These are phyloP conservation scores for Sepioteuthis lessoniana DNA, from an alignment of 2,888 invertebrate species.

Conservation along the genomic window DNA sequence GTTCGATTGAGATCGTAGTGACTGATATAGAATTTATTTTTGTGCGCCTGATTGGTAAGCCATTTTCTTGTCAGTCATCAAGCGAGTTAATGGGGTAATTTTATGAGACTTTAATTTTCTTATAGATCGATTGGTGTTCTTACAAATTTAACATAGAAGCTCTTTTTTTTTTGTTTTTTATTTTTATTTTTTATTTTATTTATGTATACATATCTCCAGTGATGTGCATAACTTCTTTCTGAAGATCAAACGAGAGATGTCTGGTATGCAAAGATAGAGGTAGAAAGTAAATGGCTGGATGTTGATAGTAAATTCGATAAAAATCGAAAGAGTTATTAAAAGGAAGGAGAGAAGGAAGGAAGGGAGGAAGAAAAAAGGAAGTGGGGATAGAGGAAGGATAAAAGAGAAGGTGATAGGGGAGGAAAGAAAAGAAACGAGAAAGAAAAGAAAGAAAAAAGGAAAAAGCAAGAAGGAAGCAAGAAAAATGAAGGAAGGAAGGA, in stretches of 20 bases:
- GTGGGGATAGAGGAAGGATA: no score
- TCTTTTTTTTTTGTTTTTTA: not conserved
- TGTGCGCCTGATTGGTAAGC: not conserved
- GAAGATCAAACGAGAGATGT: not conserved
- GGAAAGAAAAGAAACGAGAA: not conserved
- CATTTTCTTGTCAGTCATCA: conserved; percentile 4
- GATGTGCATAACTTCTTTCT: not conserved
- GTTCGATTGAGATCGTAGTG: not conserved
- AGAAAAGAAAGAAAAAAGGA: not conserved
- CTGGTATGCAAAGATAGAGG: not conserved
- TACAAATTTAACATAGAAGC: not conserved
- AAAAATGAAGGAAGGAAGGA: not conserved
- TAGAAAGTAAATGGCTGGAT: not conserved
- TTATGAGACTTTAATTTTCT: conserved; percentile 33
- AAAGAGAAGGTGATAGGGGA: not conserved
- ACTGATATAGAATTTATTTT: conserved; percentile 15
- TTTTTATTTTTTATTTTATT: not conserved
- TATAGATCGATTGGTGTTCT: not conserved
- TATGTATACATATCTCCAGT: not conserved
- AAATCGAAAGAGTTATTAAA: not conserved
- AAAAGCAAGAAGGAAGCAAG: not conserved
- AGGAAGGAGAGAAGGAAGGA: not conserved
- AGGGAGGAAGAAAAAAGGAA: not conserved
- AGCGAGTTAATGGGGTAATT: not conserved
- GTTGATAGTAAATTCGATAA: not conserved